Evolutionary conservation across 2,888 invertebrate genomes (phyloP).

Genomic region (Meghimatium bilineatum): DNA sequence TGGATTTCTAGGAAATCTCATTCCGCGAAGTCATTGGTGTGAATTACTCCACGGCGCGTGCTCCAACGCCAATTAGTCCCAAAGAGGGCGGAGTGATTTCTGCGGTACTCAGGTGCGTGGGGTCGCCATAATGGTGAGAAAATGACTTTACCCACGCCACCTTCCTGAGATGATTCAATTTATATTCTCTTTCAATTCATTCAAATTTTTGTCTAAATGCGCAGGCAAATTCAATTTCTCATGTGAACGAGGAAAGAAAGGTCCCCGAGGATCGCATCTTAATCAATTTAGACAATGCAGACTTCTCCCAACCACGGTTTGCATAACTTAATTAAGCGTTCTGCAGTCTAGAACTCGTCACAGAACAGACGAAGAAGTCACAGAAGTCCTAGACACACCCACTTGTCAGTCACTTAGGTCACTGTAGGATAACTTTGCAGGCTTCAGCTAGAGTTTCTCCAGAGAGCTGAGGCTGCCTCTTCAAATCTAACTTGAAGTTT

Average conservation of each 20-base stretch:
- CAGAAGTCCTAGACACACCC: conserved; percentile 28
- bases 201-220: conserved; percentile 57
- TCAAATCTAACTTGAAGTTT: conserved; percentile 1
- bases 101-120: conserved; percentile 33
- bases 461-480: neutral
- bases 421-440: conserved; percentile 17
- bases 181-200: conserved; percentile 58
- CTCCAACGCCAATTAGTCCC: conserved; percentile 27
- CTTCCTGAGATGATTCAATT: conserved; percentile 54
- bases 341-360: conserved; percentile 23
- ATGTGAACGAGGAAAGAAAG: conserved; percentile 48
- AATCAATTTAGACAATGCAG: conserved; percentile 57
- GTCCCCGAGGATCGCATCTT: conserved; percentile 40
- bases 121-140: conserved; percentile 32
- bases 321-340: conserved; percentile 53
- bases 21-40: conserved; percentile 48
- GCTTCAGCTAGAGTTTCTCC: neutral
- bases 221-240: conserved; percentile 58
- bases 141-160: conserved; percentile 50
- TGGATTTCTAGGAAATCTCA: conserved; percentile 53
- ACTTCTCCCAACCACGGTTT: conserved; percentile 49
- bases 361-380: conserved; percentile 23
- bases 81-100: conserved; percentile 31
- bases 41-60: conserved; percentile 42
- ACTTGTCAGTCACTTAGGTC: conserved; percentile 22